Evolutionary conservation across 2,113 vertebrate species (phyloP).

Genomic region (Cygnus atratus): DNA sequence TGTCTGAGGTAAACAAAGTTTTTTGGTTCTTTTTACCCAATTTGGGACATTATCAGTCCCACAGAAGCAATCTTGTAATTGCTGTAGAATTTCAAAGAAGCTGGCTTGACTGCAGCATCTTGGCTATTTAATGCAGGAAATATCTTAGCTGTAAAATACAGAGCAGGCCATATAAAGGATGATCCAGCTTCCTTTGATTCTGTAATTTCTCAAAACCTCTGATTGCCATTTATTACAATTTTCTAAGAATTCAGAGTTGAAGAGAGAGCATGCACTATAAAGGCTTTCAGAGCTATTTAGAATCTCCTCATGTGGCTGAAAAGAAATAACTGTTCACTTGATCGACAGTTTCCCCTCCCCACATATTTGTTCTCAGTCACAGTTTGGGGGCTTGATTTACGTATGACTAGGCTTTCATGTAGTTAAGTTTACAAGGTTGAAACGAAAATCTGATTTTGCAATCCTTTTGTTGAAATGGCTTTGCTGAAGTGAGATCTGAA

Average conservation of each 20-base stretch:
- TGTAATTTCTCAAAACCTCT: background rate
- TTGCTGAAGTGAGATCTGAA: background rate
- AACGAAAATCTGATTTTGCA: background rate
- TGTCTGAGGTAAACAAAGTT: background rate
- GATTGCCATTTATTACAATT: background rate
- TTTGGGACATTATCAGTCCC: background rate
- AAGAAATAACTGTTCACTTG: background rate
- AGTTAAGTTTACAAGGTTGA: background rate
- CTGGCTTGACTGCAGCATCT: background rate
- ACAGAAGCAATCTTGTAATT: background rate
- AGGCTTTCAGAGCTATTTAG: background rate
- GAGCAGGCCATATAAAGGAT: background rate
- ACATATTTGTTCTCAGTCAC: background rate
- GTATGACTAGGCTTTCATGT: background rate
- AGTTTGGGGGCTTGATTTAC: background rate
- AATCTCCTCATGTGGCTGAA: background rate
- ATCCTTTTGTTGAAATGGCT: background rate
- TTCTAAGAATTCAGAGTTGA: background rate
- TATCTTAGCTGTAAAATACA: background rate
- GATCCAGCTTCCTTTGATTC: background rate
- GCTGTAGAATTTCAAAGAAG: background rate
- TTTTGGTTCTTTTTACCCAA: background rate
- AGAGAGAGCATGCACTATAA: rapidly evolving
- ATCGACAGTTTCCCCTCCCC: background rate
- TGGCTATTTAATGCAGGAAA: background rate